Evolutionary conservation across 1,140 invertebrate genomes (phyloP).

Genomic region (Tribolium madens): DNA sequence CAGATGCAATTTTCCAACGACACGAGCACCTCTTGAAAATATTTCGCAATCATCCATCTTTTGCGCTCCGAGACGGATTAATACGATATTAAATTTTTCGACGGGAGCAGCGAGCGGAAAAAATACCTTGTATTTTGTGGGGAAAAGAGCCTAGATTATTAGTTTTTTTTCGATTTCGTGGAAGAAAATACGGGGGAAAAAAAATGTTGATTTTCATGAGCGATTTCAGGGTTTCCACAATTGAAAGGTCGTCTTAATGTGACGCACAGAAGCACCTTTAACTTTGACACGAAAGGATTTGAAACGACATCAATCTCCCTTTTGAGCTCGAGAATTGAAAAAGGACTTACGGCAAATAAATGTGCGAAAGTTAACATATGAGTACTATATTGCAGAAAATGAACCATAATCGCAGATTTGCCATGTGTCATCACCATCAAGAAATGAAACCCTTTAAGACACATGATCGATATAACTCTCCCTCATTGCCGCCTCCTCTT

Average conservation of each 20-base stretch:
- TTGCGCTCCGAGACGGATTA: background rate
- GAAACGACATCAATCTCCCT: background rate
- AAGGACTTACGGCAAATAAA: background rate
- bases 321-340: background rate
- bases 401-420: background rate
- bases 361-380: background rate
- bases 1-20: slow-evolving; percentile 28
- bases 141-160: background rate
- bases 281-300: background rate
- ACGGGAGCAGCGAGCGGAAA: slow-evolving; percentile 2
- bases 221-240: background rate
- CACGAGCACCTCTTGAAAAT: slow-evolving; percentile 30
- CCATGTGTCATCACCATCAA: background rate
- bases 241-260: background rate
- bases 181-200: slow-evolving; percentile 7
- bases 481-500: slow-evolving; percentile 13
- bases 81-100: slow-evolving; percentile 34
- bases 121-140: background rate
- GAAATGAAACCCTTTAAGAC: background rate
- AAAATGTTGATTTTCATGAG: background rate
- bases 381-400: background rate
- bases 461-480: slow-evolving; percentile 17
- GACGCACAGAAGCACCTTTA: background rate
- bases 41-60: slow-evolving; percentile 31
- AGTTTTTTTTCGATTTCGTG: background rate